Evolutionary conservation across 2,797 vertebrate species (phyloP).

Genomic region (Rousettus madagascariensis): DNA sequence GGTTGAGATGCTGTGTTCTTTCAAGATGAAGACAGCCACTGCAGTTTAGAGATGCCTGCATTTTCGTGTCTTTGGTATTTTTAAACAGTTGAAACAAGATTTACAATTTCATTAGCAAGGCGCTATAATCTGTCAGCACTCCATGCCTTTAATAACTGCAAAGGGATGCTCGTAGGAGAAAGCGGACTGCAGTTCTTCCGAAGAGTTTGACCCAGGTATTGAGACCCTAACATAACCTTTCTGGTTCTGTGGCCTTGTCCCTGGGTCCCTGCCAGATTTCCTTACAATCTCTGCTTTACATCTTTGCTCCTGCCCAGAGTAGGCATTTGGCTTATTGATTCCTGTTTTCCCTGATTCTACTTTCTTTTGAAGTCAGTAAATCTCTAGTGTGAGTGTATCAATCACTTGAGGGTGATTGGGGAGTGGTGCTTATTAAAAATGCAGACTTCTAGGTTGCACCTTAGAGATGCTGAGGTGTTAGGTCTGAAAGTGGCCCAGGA

Average conservation of each 20-base stretch:
- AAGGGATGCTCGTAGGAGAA: not conserved
- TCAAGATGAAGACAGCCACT: constrained; percentile 55
- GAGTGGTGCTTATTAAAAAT: not conserved
- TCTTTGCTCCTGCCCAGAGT: not conserved
- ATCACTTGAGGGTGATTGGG: not conserved
- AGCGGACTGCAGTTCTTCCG: not conserved
- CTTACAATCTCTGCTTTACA: not conserved
- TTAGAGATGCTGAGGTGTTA: not conserved
- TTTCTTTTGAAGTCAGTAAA: not conserved
- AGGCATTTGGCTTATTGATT: not conserved
- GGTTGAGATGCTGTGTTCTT: constrained; percentile 45
- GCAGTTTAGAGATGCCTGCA: constrained; percentile 19
- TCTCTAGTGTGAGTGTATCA: not conserved
- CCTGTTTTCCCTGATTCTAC: not conserved
- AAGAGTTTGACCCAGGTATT: no score
- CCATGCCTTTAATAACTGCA: not conserved
- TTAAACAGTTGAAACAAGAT: constrained; percentile 49
- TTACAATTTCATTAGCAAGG: constrained; percentile 59
- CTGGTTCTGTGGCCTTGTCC: not conserved
- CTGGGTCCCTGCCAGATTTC: not conserved
- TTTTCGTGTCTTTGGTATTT: constrained; percentile 51
- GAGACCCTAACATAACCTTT: not conserved
- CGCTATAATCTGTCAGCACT: not conserved
- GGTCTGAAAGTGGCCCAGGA: not conserved
- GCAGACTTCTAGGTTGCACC: not conserved